Conservation (phyloP, 2,888 invertebrate genomes). For the Drosophila lacicola region DNA sequence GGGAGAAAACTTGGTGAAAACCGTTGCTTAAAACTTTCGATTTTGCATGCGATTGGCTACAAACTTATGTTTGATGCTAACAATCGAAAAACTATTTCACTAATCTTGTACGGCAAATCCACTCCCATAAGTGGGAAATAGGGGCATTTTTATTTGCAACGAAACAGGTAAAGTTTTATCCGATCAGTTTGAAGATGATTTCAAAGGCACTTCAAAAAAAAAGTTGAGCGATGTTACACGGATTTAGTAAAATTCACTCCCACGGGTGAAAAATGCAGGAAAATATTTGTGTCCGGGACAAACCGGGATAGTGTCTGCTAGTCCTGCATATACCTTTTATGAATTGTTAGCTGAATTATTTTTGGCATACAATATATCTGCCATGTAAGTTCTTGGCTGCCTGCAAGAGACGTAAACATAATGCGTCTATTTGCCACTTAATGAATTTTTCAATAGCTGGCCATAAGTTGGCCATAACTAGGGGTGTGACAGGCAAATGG, state of each 20-base stretch:
- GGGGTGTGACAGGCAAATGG: constrained; percentile 55
- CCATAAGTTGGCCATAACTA: constrained; percentile 35
- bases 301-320: neutral
- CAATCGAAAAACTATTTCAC: too few species aligned
- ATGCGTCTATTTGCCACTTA: constrained; percentile 77
- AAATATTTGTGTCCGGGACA: neutral
- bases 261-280: too few species aligned
- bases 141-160: too few species aligned
- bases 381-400: constrained; percentile 31
- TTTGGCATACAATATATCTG: constrained; percentile 46
- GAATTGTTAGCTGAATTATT: constrained; percentile 1
- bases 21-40: too few species aligned
- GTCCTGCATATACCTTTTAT: neutral
- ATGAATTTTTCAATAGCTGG: constrained; percentile 60
- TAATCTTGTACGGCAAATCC: too few species aligned
- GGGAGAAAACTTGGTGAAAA: too few species aligned
- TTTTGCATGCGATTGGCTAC: neutral
- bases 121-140: too few species aligned
- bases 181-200: too few species aligned
- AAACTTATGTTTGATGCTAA: neutral
- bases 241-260: too few species aligned
- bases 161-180: too few species aligned
- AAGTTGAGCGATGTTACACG: too few species aligned
- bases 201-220: too few species aligned
- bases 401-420: constrained; percentile 40